A percentile compares a stretch with the other conserved stretches of the same genome.
phyloP scores from a whole-genome alignment of 1,140 invertebrate genomes.

The Cotesia typhae region DNA sequence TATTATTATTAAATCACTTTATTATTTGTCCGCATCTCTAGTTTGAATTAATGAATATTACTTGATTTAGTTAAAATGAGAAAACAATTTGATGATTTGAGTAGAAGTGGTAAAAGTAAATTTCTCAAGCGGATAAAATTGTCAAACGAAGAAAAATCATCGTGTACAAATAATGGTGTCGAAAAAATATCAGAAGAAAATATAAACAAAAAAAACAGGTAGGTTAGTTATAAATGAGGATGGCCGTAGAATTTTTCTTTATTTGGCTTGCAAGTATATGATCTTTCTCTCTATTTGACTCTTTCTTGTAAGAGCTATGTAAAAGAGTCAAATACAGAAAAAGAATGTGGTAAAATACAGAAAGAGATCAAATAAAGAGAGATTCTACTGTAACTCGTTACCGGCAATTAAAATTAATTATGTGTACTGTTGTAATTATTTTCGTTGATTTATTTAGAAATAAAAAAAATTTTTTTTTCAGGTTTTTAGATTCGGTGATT shows the following conservation, averaged over 20 bases:
- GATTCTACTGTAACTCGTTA: no score
- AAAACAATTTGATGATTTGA: neutral
- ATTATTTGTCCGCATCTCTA: conserved; percentile 1
- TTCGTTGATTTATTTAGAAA: neutral
- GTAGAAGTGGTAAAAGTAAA: conserved; percentile 10
- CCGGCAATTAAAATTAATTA: no score
- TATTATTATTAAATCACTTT: conserved; percentile 6
- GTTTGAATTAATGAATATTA: neutral
- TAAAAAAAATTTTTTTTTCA: conserved; percentile 9
- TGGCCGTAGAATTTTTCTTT: no score
- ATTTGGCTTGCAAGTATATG: no score
- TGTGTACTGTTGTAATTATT: no score
- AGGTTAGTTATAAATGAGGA: neutral
- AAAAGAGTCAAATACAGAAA: no score
- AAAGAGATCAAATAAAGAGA: no score
- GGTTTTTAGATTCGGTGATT: conserved; percentile 1
- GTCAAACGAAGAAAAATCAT: conserved; percentile 2
- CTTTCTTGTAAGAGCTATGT: no score
- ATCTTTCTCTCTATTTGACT: no score
- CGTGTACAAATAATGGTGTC: neutral
- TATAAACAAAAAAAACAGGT: conserved; percentile 2
- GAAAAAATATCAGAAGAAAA: conserved; percentile 3
- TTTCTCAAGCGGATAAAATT: neutral
- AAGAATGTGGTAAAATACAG: no score
- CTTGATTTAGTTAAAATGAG: conserved; percentile 7